A percentile compares a stretch with the other conserved stretches of the same genome.
Evolutionary conservation across 30 jellyfish, hydroid and myxozoan genomes (phyloP).

Genomic region (Clytia hemisphaerica): DNA sequence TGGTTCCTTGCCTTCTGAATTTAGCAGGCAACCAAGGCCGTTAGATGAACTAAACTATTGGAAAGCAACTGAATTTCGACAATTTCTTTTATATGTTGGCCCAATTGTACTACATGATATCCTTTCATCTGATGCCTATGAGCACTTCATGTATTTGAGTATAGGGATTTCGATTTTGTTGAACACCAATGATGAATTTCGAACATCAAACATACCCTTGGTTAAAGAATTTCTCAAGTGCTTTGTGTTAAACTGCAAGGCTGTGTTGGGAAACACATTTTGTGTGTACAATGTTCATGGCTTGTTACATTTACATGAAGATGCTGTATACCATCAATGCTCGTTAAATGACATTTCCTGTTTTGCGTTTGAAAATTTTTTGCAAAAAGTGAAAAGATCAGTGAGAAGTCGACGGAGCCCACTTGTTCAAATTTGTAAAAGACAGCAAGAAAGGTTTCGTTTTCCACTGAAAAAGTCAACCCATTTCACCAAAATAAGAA

Average conservation of each 20-base stretch:
- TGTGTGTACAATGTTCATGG: conserved; percentile 52
- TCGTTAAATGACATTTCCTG: conserved; percentile 46
- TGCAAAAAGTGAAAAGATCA: conserved; percentile 18
- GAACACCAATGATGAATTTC: conserved; percentile 1
- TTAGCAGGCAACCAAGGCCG: conserved; percentile 31
- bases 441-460: conserved; percentile 15
- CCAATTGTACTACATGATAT: conserved; percentile 9
- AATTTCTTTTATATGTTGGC: conserved; percentile 35
- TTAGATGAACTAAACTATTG: conserved; percentile 10
- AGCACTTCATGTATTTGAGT: conserved; percentile 5
- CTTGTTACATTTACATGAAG: conserved; percentile 42
- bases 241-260: conserved; percentile 28
- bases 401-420: conserved; percentile 12
- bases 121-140: background rate
- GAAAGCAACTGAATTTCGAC: conserved; percentile 42
- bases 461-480: too few relatives aligned
- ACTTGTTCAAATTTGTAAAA: conserved; percentile 17
- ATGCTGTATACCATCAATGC: conserved; percentile 19
- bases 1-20: conserved; percentile 20
- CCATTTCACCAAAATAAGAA: too few relatives aligned
- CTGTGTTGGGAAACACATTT: conserved; percentile 37
- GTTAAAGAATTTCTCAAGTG: conserved; percentile 21
- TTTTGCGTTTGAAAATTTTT: conserved; percentile 27
- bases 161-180: conserved; percentile 20
- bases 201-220: conserved; percentile 1